A percentile compares a stretch with the other conserved stretches of the same genome.
Conservation (phyloP, 2,113 vertebrate species). For the Nesoenas mayeri region DNA sequence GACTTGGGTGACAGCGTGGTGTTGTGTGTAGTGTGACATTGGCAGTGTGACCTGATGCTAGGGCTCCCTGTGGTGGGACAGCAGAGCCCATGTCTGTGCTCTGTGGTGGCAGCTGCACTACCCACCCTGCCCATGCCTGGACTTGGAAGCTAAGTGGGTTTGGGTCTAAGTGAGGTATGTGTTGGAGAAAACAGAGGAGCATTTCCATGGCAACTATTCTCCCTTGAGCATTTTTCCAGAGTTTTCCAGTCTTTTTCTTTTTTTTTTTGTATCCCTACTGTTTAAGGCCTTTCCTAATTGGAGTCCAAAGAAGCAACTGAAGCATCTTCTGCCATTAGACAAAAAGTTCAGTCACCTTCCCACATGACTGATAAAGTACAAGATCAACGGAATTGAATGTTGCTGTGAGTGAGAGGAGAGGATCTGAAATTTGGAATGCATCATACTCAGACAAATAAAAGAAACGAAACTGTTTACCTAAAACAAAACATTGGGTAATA, state of each 20-base stretch:
- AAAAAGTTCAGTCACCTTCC: not conserved
- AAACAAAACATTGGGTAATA: not conserved
- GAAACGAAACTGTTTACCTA: slow-evolving; percentile 6
- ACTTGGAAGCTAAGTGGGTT: not conserved
- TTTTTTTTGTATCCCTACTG: not conserved
- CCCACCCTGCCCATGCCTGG: accelerated
- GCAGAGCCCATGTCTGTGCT: not conserved
- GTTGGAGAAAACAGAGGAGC: not conserved
- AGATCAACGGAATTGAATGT: not conserved
- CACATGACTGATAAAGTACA: not conserved
- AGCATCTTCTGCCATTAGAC: not conserved
- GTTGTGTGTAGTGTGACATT: not conserved
- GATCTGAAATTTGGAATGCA: not conserved
- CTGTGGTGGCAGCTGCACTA: not conserved
- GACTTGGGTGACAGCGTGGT: accelerated
- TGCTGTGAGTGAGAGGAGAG: not conserved
- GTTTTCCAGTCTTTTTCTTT: not conserved
- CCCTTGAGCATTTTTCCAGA: not conserved
- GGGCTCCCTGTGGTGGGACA: not conserved
- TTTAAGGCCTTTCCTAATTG: slow-evolving; percentile 10
- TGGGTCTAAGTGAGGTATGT: not conserved
- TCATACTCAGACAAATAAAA: not conserved
- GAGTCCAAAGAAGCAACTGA: not conserved
- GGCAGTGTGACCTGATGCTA: not conserved
- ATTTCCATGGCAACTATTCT: slow-evolving; percentile 2